Percentiles rank a stretch among this genome's conserved stretches.
These are phyloP conservation scores for Brachypalpus laphriformis DNA, from an alignment of 2,888 invertebrate species.

Conservation along the genomic window DNA sequence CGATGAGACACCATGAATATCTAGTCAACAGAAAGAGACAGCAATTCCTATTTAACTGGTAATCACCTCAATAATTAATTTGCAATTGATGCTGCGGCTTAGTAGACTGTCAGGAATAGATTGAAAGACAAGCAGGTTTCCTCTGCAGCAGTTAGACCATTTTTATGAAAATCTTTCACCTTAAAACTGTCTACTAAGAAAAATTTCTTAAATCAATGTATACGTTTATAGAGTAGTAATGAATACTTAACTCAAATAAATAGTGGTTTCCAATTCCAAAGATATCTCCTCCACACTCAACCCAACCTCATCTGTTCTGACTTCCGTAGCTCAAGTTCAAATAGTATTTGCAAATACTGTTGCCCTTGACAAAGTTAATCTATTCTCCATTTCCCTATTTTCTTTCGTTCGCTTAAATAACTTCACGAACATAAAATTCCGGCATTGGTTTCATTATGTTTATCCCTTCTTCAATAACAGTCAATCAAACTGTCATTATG, in stretches of 20 bases:
- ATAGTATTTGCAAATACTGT: conserved; percentile 15
- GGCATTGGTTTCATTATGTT: conserved; percentile 64
- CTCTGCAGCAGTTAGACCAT: no score
- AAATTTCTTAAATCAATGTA: not conserved
- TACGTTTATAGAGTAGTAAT: no score
- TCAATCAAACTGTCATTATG: conserved; percentile 70
- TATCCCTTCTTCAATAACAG: conserved; percentile 64
- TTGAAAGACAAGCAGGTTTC: no score
- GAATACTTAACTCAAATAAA: not conserved
- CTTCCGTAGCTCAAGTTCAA: not conserved
- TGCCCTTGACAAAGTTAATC: conserved; percentile 42
- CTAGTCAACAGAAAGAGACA: no score
- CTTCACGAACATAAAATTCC: conserved; percentile 51
- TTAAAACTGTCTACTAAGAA: no score
- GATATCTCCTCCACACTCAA: not conserved
- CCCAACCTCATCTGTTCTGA: not conserved
- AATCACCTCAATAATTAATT: no score
- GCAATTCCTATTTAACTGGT: no score
- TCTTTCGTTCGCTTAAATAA: conserved; percentile 30
- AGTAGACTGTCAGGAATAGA: no score
- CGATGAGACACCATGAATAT: no score
- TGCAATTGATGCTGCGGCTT: no score
- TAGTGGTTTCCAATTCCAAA: not conserved
- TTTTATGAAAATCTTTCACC: no score
- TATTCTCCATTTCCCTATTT: not conserved